Conservation (phyloP, 1,140 invertebrate species). For the Polypedilum vanderplanki region DNA sequence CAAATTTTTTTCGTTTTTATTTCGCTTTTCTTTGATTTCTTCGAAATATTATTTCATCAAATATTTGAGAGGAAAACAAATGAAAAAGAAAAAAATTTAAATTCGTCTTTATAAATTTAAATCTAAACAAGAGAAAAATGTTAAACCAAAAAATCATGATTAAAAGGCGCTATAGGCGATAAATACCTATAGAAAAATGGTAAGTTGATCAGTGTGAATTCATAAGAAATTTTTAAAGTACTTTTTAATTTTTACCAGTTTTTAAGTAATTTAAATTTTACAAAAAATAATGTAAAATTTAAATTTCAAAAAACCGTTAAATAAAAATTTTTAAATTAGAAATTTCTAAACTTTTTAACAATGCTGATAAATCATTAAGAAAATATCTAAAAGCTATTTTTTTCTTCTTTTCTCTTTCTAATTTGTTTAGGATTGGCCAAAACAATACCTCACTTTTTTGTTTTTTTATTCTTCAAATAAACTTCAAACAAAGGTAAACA, state of each 20-base stretch:
- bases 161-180: conserved; percentile 11
- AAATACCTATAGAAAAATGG: neutral
- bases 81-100: neutral
- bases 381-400: no score
- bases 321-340: neutral
- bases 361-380: no score
- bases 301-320: neutral
- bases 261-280: no score
- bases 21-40: neutral
- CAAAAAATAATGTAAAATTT: no score
- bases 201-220: no score
- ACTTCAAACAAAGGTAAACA: conserved; percentile 18
- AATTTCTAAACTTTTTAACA: no score
- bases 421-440: conserved; percentile 17
- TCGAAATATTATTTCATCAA: no score
- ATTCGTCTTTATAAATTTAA: conserved; percentile 12
- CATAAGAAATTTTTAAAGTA: no score
- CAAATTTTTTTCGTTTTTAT: neutral
- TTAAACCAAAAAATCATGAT: conserved; percentile 6
- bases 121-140: neutral
- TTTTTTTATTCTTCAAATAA: neutral
- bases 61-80: neutral
- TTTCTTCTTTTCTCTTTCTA: neutral
- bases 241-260: no score
- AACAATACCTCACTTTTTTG: conserved; percentile 21